phyloP scores from a whole-genome alignment of 2,888 invertebrate genomes.

The Mesorhabditis spiculigera region DNA sequence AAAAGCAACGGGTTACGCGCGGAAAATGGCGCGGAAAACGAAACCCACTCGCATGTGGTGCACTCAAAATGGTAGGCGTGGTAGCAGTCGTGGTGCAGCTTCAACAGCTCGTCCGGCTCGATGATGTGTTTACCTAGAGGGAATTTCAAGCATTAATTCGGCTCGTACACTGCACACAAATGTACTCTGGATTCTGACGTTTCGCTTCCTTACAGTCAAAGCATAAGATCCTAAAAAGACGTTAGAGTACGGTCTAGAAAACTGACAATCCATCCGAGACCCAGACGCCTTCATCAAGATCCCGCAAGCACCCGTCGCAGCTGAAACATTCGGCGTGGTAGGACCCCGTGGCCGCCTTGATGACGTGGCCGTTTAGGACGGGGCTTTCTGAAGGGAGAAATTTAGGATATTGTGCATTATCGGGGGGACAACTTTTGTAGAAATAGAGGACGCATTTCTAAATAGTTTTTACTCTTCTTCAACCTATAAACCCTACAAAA shows the following conservation, averaged over 20 bases:
- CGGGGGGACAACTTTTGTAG: no score
- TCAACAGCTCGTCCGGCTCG: slow-evolving; percentile 23
- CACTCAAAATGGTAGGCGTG: slow-evolving; percentile 41
- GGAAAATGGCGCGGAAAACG: neutral
- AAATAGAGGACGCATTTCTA: no score
- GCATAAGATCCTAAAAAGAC: slow-evolving; percentile 14
- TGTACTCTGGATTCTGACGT: slow-evolving; percentile 22
- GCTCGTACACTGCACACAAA: slow-evolving; percentile 28
- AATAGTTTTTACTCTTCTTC: no score
- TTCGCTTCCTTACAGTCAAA: slow-evolving; percentile 25
- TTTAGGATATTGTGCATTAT: no score
- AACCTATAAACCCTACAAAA: no score
- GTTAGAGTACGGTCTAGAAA: neutral
- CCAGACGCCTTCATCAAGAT: slow-evolving; percentile 21
- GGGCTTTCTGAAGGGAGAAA: neutral
- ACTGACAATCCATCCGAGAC: slow-evolving; percentile 13
- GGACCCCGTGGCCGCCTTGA: slow-evolving; percentile 21
- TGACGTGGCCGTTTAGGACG: slow-evolving; percentile 27
- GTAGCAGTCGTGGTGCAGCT: slow-evolving; percentile 19
- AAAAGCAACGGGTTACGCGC: no score
- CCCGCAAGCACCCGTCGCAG: slow-evolving; percentile 24
- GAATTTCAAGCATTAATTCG: neutral
- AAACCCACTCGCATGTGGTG: slow-evolving; percentile 22
- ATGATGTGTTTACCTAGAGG: slow-evolving; percentile 28
- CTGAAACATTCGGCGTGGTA: slow-evolving; percentile 34